Conservation (phyloP, 2,888 invertebrate species). For the Thymelicus sylvestris region DNA sequence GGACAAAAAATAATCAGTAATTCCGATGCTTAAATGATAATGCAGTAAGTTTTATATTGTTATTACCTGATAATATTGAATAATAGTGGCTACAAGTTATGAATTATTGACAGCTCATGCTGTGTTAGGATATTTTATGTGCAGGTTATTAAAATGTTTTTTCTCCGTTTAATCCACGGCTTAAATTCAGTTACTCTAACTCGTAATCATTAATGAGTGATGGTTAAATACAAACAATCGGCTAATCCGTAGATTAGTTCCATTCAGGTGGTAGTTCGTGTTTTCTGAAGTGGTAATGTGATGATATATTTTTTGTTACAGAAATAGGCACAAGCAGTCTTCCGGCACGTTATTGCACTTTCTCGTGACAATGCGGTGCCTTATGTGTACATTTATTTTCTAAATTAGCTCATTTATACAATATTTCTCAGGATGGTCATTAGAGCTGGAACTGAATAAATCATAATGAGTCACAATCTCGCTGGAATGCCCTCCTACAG, state of each 20-base stretch:
- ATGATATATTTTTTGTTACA: constrained; percentile 71
- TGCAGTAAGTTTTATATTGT: constrained; percentile 73
- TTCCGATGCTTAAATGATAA: constrained; percentile 80
- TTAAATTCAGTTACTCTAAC: constrained; percentile 37
- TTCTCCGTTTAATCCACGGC: constrained; percentile 40
- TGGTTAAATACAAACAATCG: constrained; percentile 42
- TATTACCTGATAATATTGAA: constrained; percentile 48
- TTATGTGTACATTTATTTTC: constrained; percentile 62
- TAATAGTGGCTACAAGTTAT: constrained; percentile 39
- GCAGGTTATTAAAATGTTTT: constrained; percentile 61
- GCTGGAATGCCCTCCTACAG: constrained; percentile 92
- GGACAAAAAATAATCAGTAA: constrained; percentile 80
- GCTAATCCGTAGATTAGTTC: constrained; percentile 23
- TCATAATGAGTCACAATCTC: constrained; percentile 91
- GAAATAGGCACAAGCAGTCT: constrained; percentile 77
- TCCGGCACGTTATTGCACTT: constrained; percentile 72
- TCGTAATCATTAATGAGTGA: constrained; percentile 43
- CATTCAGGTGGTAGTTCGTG: constrained; percentile 27
- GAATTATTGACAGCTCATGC: constrained; percentile 38
- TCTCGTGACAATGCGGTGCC: constrained; percentile 75
- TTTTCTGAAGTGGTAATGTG: constrained; percentile 34
- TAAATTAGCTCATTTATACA: constrained; percentile 54
- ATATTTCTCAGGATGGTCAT: constrained; percentile 66
- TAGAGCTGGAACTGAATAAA: constrained; percentile 68
- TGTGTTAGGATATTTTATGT: constrained; percentile 52